phyloP scores from a whole-genome alignment of 2,113 vertebrate genomes.

The Pelecanus crispus region DNA sequence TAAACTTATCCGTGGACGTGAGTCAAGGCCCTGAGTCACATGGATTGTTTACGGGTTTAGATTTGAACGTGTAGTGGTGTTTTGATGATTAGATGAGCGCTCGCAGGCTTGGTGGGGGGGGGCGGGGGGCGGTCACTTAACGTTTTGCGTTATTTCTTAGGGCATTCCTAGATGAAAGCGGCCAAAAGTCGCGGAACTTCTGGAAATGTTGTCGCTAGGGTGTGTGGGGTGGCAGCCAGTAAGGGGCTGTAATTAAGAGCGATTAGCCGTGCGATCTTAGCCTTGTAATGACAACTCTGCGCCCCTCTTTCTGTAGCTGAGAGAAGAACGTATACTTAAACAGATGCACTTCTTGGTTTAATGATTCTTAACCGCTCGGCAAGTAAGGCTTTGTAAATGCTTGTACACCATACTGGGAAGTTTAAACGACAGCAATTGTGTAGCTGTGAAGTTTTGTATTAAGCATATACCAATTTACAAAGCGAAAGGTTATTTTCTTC shows the following conservation, averaged over 20 bases:
- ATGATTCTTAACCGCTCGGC: neutral
- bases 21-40: neutral
- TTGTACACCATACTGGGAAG: fast-evolving
- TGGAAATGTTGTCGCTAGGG: fast-evolving
- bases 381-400: neutral
- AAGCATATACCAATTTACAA: neutral
- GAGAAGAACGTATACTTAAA: neutral
- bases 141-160: neutral
- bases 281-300: neutral
- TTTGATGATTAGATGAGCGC: fast-evolving
- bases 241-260: neutral
- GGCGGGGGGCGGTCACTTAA: fast-evolving
- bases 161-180: fast-evolving
- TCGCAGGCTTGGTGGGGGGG: neutral
- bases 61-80: too few species aligned
- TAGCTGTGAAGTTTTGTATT: neutral
- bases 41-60: fast-evolving
- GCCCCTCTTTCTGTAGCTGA: neutral
- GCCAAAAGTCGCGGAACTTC: neutral
- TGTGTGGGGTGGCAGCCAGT: neutral
- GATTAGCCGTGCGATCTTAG: neutral
- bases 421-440: neutral
- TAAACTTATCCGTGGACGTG: neutral
- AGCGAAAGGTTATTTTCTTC: neutral
- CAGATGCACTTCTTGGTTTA: neutral